Conservation (phyloP, 2,797 vertebrate species). For the Nannoperca australis region DNA sequence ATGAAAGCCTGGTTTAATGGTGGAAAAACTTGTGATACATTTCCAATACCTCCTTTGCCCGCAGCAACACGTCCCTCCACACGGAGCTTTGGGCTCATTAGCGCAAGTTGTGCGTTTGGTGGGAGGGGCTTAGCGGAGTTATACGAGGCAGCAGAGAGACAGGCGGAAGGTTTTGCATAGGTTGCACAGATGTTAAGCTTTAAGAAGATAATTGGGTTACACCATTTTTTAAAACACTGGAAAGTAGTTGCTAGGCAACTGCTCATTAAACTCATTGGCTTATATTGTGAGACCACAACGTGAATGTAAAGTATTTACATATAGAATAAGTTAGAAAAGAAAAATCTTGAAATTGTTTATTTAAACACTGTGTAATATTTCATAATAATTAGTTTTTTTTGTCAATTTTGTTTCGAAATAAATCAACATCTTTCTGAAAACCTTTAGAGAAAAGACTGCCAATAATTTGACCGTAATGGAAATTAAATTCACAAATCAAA, state of each 20-base stretch:
- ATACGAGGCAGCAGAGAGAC: too few relatives aligned
- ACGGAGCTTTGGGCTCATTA: too few relatives aligned
- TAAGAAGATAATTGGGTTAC: slow-evolving; percentile 63
- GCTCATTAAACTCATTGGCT: slow-evolving; percentile 58
- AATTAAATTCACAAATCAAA: neutral
- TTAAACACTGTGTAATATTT: neutral
- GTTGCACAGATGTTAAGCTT: too few relatives aligned
- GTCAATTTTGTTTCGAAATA: neutral
- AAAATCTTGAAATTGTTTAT: neutral
- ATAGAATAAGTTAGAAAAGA: neutral
- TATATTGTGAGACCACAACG: slow-evolving; percentile 34
- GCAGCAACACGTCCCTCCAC: too few relatives aligned
- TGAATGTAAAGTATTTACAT: slow-evolving; percentile 26
- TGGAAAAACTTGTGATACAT: too few relatives aligned
- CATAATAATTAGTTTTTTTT: too few relatives aligned
- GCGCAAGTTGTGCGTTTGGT: too few relatives aligned
- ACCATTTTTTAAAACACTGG: slow-evolving; percentile 55
- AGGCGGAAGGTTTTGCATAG: too few relatives aligned
- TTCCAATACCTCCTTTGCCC: too few relatives aligned
- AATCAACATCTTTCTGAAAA: neutral
- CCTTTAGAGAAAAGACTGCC: neutral
- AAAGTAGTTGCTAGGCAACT: slow-evolving; percentile 81
- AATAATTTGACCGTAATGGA: neutral
- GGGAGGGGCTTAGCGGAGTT: too few relatives aligned
- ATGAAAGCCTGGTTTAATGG: too few relatives aligned